Percentiles rank a stretch among this genome's conserved stretches.
Evolutionary conservation across 2,113 vertebrate genomes (phyloP).

Genomic region (Semnornis frantzii): DNA sequence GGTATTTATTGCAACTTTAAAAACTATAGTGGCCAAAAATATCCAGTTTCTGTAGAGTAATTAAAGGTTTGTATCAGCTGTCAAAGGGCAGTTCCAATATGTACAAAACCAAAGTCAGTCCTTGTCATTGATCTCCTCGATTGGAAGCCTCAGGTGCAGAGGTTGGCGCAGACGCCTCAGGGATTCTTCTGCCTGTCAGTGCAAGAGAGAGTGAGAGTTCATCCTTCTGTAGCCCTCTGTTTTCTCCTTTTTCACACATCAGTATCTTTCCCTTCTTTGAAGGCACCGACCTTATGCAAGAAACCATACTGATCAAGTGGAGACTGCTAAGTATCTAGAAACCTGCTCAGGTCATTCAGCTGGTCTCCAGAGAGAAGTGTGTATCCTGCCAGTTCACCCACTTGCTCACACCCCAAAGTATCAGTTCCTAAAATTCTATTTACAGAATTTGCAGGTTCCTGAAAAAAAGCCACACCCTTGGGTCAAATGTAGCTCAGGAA

Average conservation of each 20-base stretch:
- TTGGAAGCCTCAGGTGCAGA: conserved; percentile 78
- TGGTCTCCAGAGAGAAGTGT: neutral
- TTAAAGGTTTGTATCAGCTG: neutral
- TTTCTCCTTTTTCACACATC: neutral
- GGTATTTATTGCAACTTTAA: conserved; percentile 37
- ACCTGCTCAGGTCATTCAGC: neutral
- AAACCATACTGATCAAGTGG: neutral
- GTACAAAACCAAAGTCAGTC: conserved; percentile 55
- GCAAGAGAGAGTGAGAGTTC: neutral
- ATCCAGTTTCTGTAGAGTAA: conserved; percentile 8
- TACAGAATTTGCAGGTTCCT: neutral
- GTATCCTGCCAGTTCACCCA: rapidly evolving
- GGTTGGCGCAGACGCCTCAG: conserved; percentile 80
- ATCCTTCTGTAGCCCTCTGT: neutral
- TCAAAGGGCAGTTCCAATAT: neutral
- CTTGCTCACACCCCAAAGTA: neutral
- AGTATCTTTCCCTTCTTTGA: neutral
- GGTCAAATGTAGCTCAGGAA: neutral
- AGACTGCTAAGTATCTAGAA: neutral
- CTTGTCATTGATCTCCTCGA: conserved; percentile 79
- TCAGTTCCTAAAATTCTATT: neutral
- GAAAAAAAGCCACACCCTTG: neutral
- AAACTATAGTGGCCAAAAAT: conserved; percentile 38
- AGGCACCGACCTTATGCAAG: neutral
- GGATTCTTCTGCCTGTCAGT: conserved; percentile 83